Percentiles rank a stretch among this genome's conserved stretches.
Evolutionary conservation across 2,113 vertebrate genomes (phyloP).

Genomic region (Numenius arquata): DNA sequence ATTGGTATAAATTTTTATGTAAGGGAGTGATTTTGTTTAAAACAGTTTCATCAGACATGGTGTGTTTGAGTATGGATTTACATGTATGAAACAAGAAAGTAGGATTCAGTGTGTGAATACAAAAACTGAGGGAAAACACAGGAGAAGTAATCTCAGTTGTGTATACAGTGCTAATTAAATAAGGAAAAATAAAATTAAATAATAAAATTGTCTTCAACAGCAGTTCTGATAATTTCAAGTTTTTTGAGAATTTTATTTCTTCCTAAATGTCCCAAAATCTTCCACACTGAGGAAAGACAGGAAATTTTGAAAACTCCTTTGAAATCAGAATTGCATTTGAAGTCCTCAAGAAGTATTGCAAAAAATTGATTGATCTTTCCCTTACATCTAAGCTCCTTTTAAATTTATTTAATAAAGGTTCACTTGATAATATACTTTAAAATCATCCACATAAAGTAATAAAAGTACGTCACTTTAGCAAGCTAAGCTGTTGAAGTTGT

Average conservation of each 20-base stretch:
- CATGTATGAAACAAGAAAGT: not conserved
- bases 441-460: not conserved
- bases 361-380: not conserved
- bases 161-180: not conserved
- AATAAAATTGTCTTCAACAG: not conserved
- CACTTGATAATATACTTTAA: not conserved
- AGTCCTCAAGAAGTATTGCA: not conserved
- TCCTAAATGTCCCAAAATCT: not conserved
- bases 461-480: not conserved
- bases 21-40: not conserved
- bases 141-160: not conserved
- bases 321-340: not conserved
- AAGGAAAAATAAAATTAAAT: not conserved
- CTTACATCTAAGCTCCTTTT: not conserved
- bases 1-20: not conserved
- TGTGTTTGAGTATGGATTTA: not conserved
- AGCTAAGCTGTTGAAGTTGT: not conserved
- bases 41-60: not conserved
- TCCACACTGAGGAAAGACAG: not conserved
- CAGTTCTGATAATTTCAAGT: not conserved
- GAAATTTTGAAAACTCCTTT: not conserved
- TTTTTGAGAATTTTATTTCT: not conserved
- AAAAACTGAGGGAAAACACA: not conserved
- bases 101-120: not conserved
- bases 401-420: not conserved